Percentiles rank a stretch among this genome's conserved stretches.
Conservation (phyloP, 1,140 invertebrate species). For the Zaprionus capensis region DNA sequence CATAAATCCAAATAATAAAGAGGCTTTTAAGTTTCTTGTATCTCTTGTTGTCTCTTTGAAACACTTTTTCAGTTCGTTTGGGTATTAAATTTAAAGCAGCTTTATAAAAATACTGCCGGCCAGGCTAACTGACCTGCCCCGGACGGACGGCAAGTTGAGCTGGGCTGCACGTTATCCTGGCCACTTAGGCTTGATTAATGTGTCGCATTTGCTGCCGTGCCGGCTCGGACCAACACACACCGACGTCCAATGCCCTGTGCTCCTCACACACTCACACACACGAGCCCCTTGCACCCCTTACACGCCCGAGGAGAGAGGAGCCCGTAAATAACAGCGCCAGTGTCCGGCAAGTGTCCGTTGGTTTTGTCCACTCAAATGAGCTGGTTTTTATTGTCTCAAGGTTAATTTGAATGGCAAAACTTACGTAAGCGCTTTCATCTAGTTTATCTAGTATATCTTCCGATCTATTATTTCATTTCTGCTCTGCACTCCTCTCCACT, state of each 20-base stretch:
- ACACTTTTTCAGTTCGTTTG: background rate
- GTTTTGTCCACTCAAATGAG: constrained; percentile 30
- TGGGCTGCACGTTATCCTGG: constrained; percentile 67
- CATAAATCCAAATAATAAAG: background rate
- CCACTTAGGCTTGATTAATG: constrained; percentile 80
- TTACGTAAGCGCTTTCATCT: constrained; percentile 54
- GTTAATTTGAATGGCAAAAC: constrained; percentile 77
- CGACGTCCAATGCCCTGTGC: background rate
- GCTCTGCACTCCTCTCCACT: constrained; percentile 29
- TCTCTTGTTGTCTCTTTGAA: background rate
- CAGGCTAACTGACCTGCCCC: constrained; percentile 27
- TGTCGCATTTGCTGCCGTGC: constrained; percentile 54
- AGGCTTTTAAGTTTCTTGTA: background rate
- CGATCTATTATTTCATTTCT: constrained; percentile 5
- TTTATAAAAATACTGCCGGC: constrained; percentile 9
- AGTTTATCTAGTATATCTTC: constrained; percentile 16
- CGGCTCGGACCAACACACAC: constrained; percentile 3
- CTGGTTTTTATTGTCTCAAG: constrained; percentile 75
- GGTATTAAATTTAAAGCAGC: constrained; percentile 31
- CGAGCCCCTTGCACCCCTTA: too few species aligned
- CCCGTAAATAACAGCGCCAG: constrained; percentile 39
- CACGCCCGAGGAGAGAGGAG: background rate
- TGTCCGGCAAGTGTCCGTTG: background rate
- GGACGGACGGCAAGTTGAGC: constrained; percentile 9
- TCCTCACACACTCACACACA: background rate